phyloP scores from a whole-genome alignment of 2,888 invertebrate genomes.

The Seira musarum region DNA sequence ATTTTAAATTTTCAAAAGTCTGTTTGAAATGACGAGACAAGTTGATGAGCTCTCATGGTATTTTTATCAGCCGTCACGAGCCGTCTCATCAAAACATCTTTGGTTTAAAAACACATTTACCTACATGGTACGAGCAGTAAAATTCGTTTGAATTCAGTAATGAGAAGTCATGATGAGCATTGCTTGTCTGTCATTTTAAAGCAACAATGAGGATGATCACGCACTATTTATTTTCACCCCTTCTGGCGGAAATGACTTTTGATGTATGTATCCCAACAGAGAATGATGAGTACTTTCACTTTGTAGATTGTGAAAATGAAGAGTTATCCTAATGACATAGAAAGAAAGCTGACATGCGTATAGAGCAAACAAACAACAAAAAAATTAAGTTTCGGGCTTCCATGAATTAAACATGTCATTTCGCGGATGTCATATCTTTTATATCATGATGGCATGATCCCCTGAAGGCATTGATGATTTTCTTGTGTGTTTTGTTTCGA shows the following conservation, averaged over 20 bases:
- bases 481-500: not conserved
- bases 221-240: slow-evolving; percentile 4
- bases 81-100: too few species aligned
- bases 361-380: not conserved
- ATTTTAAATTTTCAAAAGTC: too few species aligned
- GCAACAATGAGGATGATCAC: not conserved
- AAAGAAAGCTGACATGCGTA: not conserved
- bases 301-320: not conserved
- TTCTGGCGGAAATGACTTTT: not conserved
- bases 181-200: too few species aligned
- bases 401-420: too few species aligned
- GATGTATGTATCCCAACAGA: not conserved
- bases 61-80: too few species aligned
- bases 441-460: not conserved
- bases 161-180: too few species aligned
- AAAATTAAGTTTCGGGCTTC: too few species aligned
- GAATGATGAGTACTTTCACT: not conserved
- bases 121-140: too few species aligned
- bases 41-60: too few species aligned
- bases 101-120: too few species aligned
- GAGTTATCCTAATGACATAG: not conserved
- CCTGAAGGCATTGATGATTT: not conserved
- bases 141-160: too few species aligned
- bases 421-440: not conserved
- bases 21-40: too few species aligned